Evolutionary conservation across 30 jellyfish, hydroid and myxozoan genomes (phyloP), one percentile per base, ranked within the genome.

Genomic region (Turritopsis rubra): DNA sequence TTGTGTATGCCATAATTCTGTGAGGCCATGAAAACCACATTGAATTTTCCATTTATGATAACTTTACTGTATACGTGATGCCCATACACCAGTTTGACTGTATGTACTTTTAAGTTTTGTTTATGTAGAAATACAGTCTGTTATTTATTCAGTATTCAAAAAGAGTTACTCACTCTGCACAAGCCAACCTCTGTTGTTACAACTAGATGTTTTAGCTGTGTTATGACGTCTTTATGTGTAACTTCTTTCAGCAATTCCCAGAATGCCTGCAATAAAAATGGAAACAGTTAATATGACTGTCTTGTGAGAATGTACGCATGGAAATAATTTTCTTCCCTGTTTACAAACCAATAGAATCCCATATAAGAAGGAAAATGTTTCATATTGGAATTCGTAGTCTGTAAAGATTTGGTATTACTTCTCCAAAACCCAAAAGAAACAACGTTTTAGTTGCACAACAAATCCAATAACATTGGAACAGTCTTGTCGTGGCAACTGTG

Each of bases 121-220:
- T n/a, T n/a, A n/a, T n/a, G n/a, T n/a, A n/a, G n/a, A n/a, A n/a
- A n/a, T n/a, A n/a, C n/a, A n/a, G n/a, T n/a, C n/a, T n/a, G n/a
- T n/a, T n/a, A n/a, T n/a, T n/a, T n/a, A n/a, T n/a, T n/a, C n/a
- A n/a, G n/a, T n/a, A n/a, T n/a, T n/a, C n/a, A n/a, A 74, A 29
- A 16, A 3, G 27, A 9, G 22, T 73, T 21, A 85, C 86, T 76
- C 77, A 93, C 98, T 88, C 96, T 81, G 72, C 96, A 93, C 85
- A 81, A 73, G 29, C 98, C 98, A 52, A 87, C 91, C 52, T 83
- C 92, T 16, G 96, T 88, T 30, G 88, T 72, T 24, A 93, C 98
- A 13, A 85, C 95, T 72, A 93, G 68, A 76, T 93, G 89, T 53
- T 85, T 85, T 29, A 93, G 85, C 71, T 93, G 94, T 1, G 95